These are phyloP conservation scores for Dendroctonus ponderosae DNA, from an alignment of 1,140 invertebrate genomes.

Conservation along the genomic window DNA sequence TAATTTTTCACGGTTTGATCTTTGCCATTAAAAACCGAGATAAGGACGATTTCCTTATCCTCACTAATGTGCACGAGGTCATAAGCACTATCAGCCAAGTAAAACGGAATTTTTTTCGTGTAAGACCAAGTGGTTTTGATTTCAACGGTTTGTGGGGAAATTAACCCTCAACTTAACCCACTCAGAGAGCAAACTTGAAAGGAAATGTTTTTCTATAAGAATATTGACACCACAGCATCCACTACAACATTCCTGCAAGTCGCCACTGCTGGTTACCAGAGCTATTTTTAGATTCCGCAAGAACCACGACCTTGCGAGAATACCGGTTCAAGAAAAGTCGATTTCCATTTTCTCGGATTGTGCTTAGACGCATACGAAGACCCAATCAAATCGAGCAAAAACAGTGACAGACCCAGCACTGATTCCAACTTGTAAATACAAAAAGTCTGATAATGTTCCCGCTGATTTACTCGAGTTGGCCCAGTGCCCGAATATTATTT, in stretches of 20 bases:
- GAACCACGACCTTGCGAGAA: slow-evolving; percentile 28
- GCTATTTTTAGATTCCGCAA: slow-evolving; percentile 30
- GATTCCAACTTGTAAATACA: no score
- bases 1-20: no score
- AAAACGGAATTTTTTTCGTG: slow-evolving; percentile 13
- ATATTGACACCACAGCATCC: slow-evolving; percentile 7
- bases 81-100: background rate
- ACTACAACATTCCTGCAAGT: slow-evolving; percentile 4
- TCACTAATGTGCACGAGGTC: slow-evolving; percentile 2
- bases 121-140: background rate
- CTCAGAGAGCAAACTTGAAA: no score
- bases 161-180: no score
- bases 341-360: slow-evolving; percentile 8
- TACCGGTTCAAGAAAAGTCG: slow-evolving; percentile 22
- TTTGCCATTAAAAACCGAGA: no score
- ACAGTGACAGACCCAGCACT: background rate
- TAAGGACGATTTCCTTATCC: no score
- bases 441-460: no score
- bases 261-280: slow-evolving; percentile 6
- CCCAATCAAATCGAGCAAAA: background rate
- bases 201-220: no score
- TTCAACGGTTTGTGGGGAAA: background rate
- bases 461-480: background rate
- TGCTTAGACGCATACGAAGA: background rate
- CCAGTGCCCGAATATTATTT: no score